Percentiles rank a stretch among this genome's conserved stretches.
Evolutionary conservation across 2,888 invertebrate genomes (phyloP).

Genomic region (Sepiola atlantica): DNA sequence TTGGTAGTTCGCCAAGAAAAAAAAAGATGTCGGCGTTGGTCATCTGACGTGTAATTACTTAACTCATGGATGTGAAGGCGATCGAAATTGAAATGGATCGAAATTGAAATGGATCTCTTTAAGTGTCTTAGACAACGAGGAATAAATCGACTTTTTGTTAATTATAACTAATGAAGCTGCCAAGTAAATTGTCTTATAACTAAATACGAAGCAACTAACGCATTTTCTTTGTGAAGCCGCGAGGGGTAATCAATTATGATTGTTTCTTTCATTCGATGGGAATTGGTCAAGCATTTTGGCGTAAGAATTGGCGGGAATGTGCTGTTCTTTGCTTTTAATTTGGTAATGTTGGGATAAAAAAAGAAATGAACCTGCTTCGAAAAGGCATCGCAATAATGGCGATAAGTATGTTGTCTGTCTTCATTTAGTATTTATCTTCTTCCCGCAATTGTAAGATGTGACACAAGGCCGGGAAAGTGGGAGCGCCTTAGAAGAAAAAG

Average conservation of each 20-base stretch:
- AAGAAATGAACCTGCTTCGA: background rate
- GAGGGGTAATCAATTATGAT: background rate
- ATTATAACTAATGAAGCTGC: background rate
- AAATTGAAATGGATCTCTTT: background rate
- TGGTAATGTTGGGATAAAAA: background rate
- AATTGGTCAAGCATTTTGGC: background rate
- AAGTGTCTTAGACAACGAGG: background rate
- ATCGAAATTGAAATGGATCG: background rate
- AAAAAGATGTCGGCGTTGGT: background rate
- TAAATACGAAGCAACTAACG: background rate
- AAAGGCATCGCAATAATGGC: background rate
- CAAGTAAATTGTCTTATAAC: background rate
- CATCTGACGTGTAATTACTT: background rate
- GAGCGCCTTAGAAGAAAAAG: too few species aligned
- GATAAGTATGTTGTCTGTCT: too few species aligned
- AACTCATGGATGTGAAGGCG: background rate
- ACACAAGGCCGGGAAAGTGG: too few species aligned
- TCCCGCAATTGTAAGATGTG: too few species aligned
- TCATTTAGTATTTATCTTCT: too few species aligned
- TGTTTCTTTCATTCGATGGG: background rate
- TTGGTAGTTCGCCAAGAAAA: background rate
- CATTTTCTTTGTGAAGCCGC: background rate
- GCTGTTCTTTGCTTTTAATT: background rate
- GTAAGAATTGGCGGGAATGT: background rate
- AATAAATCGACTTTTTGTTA: too few species aligned